Percentiles rank a stretch among this genome's conserved stretches.
Evolutionary conservation across 2,888 invertebrate species (phyloP).

Genomic region (Euzophera pinguis): DNA sequence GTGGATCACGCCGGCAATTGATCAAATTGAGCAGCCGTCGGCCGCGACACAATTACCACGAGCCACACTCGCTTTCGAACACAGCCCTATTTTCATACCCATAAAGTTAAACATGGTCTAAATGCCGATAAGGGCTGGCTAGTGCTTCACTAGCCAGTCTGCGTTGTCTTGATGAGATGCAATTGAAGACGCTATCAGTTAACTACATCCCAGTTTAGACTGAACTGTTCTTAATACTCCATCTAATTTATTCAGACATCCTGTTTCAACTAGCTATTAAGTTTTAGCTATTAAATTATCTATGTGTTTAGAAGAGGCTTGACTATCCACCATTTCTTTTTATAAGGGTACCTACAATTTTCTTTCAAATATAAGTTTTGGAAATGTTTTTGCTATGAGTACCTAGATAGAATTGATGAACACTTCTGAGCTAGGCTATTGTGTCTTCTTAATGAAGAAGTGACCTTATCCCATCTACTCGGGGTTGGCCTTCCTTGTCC

Average conservation of each 20-base stretch:
- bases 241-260: background rate
- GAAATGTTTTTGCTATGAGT: too few species aligned
- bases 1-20: slow-evolving; percentile 6
- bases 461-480: too few species aligned
- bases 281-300: background rate
- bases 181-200: slow-evolving; percentile 32
- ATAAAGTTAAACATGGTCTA: background rate
- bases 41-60: background rate
- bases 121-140: slow-evolving; percentile 16
- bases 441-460: too few species aligned
- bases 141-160: slow-evolving; percentile 7
- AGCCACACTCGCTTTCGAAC: background rate
- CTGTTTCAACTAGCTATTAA: background rate
- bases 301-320: too few species aligned
- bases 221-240: background rate
- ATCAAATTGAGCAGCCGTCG: slow-evolving; percentile 4
- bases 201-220: slow-evolving; percentile 18
- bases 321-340: too few species aligned
- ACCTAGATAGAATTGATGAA: too few species aligned
- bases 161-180: slow-evolving; percentile 36
- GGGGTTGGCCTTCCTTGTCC: too few species aligned
- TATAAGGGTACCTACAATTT: too few species aligned
- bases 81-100: background rate
- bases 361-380: too few species aligned
- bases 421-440: too few species aligned